Evolutionary conservation across 2,113 vertebrate species (phyloP).

Genomic region (Okapia johnstoni): DNA sequence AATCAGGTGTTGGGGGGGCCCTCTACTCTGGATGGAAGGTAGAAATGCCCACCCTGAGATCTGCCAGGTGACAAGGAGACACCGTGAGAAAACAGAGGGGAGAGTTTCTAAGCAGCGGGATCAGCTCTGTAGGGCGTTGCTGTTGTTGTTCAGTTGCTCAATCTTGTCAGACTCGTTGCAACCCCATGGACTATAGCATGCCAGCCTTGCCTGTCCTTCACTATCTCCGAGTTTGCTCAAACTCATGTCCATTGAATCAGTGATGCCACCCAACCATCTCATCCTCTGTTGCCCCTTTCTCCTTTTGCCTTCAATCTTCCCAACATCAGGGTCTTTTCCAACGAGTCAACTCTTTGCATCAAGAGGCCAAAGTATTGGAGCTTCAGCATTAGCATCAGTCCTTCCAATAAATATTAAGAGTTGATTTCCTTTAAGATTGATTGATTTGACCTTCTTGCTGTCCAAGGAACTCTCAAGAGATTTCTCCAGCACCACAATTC

Average conservation of each 20-base stretch:
- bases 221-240: background rate
- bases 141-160: background rate
- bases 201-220: background rate
- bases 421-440: background rate
- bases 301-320: background rate
- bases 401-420: background rate
- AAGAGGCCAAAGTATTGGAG: background rate
- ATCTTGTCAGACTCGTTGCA: background rate
- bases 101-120: background rate
- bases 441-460: background rate
- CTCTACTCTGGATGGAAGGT: background rate
- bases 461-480: background rate
- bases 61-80: background rate
- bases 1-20: background rate
- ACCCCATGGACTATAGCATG: background rate
- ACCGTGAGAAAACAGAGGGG: background rate
- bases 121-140: fast-evolving
- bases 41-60: background rate
- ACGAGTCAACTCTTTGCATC: background rate
- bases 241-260: background rate
- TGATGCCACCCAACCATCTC: background rate
- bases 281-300: background rate
- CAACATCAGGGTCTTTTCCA: background rate
- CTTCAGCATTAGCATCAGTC: background rate
- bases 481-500: background rate